Evolutionary conservation across 2,888 invertebrate genomes (phyloP), one percentile per base, ranked within the genome.

Genomic region (Eilema sororculum): DNA sequence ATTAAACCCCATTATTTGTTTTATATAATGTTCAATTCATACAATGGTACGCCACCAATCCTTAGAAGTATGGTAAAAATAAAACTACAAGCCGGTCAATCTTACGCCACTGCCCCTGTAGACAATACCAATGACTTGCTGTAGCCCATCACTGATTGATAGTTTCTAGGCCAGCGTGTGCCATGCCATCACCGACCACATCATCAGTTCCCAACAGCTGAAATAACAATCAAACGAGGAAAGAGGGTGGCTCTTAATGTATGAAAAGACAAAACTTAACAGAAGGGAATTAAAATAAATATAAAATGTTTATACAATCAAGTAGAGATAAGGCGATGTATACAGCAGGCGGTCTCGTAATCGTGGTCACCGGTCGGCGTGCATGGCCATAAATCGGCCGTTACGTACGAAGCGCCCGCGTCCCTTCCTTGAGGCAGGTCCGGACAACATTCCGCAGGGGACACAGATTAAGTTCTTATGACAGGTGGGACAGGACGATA

Each of bases 381-480:
- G 74, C 79, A 70, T 76, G 59, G 70, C 76, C 70, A 75, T 80
- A 81, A 79, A 73, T 77, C 70, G 74, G 57, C 68, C 68, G 78
- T 75, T 73, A 74, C 75, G 69, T 71, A 69, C 60, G 78, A 71
- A 66, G 73, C 75, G 80, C 80, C 75, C 79, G 71, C 72, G 81
- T 81, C 76, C 81, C 81, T 82, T 83, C 84, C 85, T 87, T 85
- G 84, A 80, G 85, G 87, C 87, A 87, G 86, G 86, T 87, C 84
- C 76, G 82, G 77, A 75, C 87, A 70, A 74, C 88, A 88, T 87
- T 87, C 86, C 84, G 69, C 22, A 56, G 33, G 25, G 68, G 37
- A 2, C 77, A 78, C 58, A 82, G 77, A 83, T 62, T 76, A 72
- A 76, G 28, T 16, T 52, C 30, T 64, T 60, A 9, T 46, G 41